Base-by-base conservation (phyloP, 1,140 invertebrate species). In the Eumeta japonica region DNA sequence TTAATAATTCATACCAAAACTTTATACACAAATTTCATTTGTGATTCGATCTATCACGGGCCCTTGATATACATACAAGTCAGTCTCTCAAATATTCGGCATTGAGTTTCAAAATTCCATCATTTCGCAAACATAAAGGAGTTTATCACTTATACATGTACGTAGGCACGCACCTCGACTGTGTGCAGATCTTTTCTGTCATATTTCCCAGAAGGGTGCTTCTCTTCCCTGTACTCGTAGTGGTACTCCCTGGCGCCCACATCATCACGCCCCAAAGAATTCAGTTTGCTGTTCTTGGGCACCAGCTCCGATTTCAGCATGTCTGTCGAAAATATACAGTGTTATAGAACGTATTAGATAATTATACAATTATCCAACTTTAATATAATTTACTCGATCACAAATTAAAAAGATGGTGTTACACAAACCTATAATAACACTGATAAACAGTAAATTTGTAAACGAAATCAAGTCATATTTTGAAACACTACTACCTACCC, bases 181-280 rank as follows among this genome's bases (percentile, higher is more conserved):
- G 73, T 75, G 16, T 60, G 67, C 31, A 68, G 46, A 35, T 77
- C 72, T 48, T 76, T 77, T 34, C 70, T 55, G 47, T 77, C 72
- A 40, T 76, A 77, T 41, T 75, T 75, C 3, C 73, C 72, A 0
- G 58, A 46, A 9, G 75, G 75, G 35, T 63, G 64, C 16, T 64
- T 75, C 49, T 77, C 72, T 40, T 77, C 75, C 17, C 70, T 73
- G 44, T 77, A 77, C 42, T 77, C 75, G 38, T 76, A 77, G 48
- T 75, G 72, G 55, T 71, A 77, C 46, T 77, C 73, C 39, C 72
- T 54, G 27, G 62, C 42, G 14, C 65, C 68, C 3, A 39, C 43
- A 1, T 61, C 62, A 14, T 46, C 55, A 17, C 58, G 48, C 0
- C 62, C 55, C 16, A 74, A 41, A 0, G 65, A 62, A 34, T 73